Evolutionary conservation across 2,113 vertebrate genomes (phyloP).

Genomic region (Ariopsis seemanni): DNA sequence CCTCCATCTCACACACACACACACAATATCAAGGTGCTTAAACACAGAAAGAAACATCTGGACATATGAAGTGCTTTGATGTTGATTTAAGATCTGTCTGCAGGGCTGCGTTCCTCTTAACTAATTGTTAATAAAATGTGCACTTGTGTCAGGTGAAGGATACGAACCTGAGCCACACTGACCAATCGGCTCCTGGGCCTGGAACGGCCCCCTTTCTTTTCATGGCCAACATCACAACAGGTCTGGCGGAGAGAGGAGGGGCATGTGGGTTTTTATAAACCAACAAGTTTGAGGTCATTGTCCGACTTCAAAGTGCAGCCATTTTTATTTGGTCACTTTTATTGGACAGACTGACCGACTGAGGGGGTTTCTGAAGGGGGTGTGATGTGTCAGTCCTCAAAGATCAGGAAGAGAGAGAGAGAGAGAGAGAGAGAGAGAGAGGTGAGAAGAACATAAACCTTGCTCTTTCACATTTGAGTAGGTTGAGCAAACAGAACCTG

Average conservation of each 20-base stretch:
- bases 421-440: constrained; percentile 12
- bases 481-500: constrained; percentile 26
- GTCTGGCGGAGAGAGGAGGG: not conserved
- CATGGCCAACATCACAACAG: not conserved
- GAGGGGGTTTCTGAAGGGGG: not conserved
- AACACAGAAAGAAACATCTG: constrained; percentile 18
- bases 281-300: constrained; percentile 71
- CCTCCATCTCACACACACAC: constrained; percentile 4
- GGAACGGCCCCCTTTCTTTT: not conserved
- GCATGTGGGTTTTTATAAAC: constrained; percentile 36
- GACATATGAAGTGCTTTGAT: constrained; percentile 19
- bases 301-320: constrained; percentile 64
- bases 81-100: constrained; percentile 7
- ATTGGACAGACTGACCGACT: constrained; percentile 60
- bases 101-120: constrained; percentile 9
- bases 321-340: constrained; percentile 63
- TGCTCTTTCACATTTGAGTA: constrained; percentile 15
- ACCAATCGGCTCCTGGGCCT: not conserved
- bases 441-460: constrained; percentile 21
- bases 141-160: not conserved
- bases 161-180: not conserved
- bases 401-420: not conserved
- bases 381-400: not conserved
- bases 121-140: constrained; percentile 7
- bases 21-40: not conserved